Conservation (phyloP, 2,888 invertebrate species). For the Orthonevra nobilis region DNA sequence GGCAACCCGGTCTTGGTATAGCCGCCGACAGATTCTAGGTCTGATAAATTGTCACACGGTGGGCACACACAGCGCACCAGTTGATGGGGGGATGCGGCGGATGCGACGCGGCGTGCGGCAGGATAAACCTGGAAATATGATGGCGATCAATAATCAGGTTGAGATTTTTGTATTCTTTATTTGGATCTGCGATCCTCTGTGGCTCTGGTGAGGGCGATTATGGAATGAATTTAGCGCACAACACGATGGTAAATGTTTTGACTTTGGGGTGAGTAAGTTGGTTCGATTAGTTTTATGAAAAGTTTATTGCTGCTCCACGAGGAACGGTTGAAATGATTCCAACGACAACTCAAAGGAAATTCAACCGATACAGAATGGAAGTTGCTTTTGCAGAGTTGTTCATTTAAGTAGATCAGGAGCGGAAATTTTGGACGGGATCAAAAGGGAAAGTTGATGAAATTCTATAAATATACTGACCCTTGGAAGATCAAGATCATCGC, state of each 20-base stretch:
- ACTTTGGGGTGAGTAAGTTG: slow-evolving; percentile 52
- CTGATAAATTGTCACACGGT: slow-evolving; percentile 61
- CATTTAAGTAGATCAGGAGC: no score
- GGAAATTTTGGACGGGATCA: no score
- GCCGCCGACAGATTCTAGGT: slow-evolving; percentile 61
- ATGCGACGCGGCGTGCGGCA: slow-evolving; percentile 29
- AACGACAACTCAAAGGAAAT: no score
- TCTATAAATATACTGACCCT: no score
- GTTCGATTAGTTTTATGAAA: slow-evolving; percentile 34
- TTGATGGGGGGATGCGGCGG: slow-evolving; percentile 12
- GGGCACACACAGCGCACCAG: no score
- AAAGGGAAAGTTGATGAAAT: no score
- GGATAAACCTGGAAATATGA: slow-evolving; percentile 67
- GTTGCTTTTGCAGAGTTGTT: no score
- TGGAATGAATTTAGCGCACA: slow-evolving; percentile 27
- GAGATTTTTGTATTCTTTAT: background rate
- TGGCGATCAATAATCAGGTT: slow-evolving; percentile 62
- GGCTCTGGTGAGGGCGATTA: slow-evolving; percentile 25
- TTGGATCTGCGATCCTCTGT: background rate
- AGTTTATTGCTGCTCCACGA: no score
- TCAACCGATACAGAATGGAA: no score
- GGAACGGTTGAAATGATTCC: no score
- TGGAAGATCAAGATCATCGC: no score
- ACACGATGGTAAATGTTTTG: slow-evolving; percentile 59
- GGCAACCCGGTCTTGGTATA: slow-evolving; percentile 7